Evolutionary conservation across 1,140 invertebrate genomes (phyloP).

Genomic region (Drosophila guanche): DNA sequence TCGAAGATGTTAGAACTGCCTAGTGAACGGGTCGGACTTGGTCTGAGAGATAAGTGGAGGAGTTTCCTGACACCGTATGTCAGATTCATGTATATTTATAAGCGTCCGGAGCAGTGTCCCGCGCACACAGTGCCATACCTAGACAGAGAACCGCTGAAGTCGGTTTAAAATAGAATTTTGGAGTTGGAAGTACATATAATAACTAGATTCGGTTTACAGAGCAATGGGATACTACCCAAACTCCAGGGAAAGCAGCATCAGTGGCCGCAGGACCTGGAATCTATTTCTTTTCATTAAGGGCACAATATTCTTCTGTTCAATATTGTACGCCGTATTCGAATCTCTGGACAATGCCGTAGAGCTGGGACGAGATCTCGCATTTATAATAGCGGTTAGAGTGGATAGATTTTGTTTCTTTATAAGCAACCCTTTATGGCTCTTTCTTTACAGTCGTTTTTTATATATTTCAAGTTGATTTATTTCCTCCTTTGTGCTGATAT

Average conservation of each 20-base stretch:
- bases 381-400: slow-evolving; percentile 18
- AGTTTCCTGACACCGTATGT: too few species aligned
- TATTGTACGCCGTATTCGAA: slow-evolving; percentile 9
- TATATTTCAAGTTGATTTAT: slow-evolving; percentile 15
- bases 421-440: neutral
- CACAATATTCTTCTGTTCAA: neutral
- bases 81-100: too few species aligned
- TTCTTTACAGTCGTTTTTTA: slow-evolving; percentile 12
- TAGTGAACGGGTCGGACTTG: too few species aligned
- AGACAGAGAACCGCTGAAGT: too few species aligned
- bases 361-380: slow-evolving; percentile 44
- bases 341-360: slow-evolving; percentile 17
- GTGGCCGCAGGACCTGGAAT: slow-evolving; percentile 15
- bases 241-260: slow-evolving; percentile 1
- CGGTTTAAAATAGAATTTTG: too few species aligned
- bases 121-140: too few species aligned
- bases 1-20: too few species aligned
- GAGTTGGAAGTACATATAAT: too few species aligned
- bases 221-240: slow-evolving; percentile 29
- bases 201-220: slow-evolving; percentile 6
- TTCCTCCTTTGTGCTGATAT: slow-evolving; percentile 16
- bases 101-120: too few species aligned
- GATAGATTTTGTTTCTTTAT: neutral
- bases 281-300: slow-evolving; percentile 2
- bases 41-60: too few species aligned